Conservation (phyloP, 2,888 invertebrate species). For the Pristionchus entomophagus region DNA sequence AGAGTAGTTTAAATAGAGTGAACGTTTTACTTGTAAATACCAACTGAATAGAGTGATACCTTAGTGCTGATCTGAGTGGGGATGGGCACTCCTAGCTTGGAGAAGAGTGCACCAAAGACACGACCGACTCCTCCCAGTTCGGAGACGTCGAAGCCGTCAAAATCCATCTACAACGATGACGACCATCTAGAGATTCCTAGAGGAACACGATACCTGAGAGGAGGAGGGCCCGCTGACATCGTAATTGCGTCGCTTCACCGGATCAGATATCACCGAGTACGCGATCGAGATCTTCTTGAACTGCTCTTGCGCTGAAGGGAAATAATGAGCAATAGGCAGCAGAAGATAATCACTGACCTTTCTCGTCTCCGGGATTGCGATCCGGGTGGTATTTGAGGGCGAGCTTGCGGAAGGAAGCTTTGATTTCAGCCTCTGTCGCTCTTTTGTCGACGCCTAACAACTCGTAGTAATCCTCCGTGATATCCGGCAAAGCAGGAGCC, state of each 20-base stretch:
- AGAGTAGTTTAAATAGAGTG: not conserved
- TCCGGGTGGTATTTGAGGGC: conserved; percentile 74
- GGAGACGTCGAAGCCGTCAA: conserved; percentile 71
- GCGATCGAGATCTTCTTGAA: conserved; percentile 76
- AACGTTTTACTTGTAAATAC: no score
- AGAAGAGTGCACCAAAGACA: conserved; percentile 76
- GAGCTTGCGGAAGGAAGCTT: conserved; percentile 74
- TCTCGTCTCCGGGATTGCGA: conserved; percentile 71
- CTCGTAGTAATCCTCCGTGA: conserved; percentile 72
- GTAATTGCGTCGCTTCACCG: conserved; percentile 75
- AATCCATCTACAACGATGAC: conserved; percentile 36
- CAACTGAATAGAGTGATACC: no score
- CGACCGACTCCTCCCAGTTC: conserved; percentile 76
- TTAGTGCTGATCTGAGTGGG: conserved; percentile 76
- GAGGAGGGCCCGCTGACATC: conserved; percentile 74
- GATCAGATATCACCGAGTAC: conserved; percentile 75
- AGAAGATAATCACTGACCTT: conserved; percentile 55
- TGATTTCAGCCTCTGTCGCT: conserved; percentile 75
- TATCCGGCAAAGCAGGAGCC: conserved; percentile 27
- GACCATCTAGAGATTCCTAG: not conserved
- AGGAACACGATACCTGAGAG: conserved; percentile 59
- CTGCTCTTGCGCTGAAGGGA: conserved; percentile 70
- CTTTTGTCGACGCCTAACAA: conserved; percentile 73
- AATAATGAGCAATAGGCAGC: not conserved
- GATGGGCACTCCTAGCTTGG: conserved; percentile 75